Evolutionary conservation across 53 echinoderm and acorn worm genomes (phyloP), one percentile per base, ranked within the genome.

Genomic region (Glandiceps talaboti): DNA sequence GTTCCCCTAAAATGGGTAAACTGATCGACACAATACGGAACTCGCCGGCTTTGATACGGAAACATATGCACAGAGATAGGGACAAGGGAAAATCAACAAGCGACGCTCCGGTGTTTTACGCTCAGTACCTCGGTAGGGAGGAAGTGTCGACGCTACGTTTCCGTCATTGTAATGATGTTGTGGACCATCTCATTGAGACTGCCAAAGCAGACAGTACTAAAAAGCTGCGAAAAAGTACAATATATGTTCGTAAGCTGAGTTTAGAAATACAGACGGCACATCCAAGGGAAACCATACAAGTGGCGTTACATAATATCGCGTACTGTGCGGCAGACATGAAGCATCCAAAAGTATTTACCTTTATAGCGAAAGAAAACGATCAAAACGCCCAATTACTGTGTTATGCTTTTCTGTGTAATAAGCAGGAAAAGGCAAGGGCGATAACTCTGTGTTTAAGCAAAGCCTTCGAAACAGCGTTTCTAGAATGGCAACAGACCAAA

Each of bases 111-210:
- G 83, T 89, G 27, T 89, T 89, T 45, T 82, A 75, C 76, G 89
- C 83, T 0, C 82, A 80, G 1, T 89, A 89, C 45, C 83, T 89
- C 0, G 89, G 89, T 10, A 86, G 86, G 83, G 83, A 77, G 28
- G 89, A 89, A 74, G 77, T 89, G 28, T 27, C 86, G n/a, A 32
- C 64, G 6, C 64, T 45, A 20, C 6, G 64, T 6, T 45, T 45
- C 64, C 64, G 64, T 45, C 64, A 45, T 20, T 45, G 64, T 20
- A 45, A 45, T 20, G 64, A 45, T 20, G 64, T 45, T 6, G 64
- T 45, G 6, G 64, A 45, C 64, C 64, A 45, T 45, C 64, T 45
- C 64, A 45, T 45, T 20, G 64, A 45, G 64, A 12, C 64, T 6
- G 64, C 64, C 6, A 45, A 45, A 45, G 20, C 6, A 20, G 64